Evolutionary conservation across 2,797 vertebrate species (phyloP).

Genomic region (Esox lucius): DNA sequence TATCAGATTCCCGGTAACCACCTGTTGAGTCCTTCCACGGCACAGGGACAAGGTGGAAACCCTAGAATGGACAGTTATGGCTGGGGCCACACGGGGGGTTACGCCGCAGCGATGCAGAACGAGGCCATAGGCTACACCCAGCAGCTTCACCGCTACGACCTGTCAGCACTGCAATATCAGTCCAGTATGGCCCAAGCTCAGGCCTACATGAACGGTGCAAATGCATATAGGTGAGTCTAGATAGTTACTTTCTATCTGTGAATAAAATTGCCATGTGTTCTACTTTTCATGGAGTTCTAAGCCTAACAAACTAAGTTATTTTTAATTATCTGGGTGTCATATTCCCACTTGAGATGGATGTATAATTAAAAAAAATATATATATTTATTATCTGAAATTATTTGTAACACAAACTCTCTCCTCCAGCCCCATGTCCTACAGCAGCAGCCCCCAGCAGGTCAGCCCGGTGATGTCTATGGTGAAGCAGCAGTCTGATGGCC

Average conservation of each 20-base stretch:
- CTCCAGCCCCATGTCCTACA: conserved; percentile 40
- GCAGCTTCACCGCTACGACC: conserved; percentile 53
- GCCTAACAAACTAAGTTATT: too few species aligned
- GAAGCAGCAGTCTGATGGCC: conserved; percentile 30
- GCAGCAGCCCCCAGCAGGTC: conserved; percentile 29
- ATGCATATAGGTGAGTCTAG: conserved; percentile 51
- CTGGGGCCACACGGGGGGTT: conserved; percentile 53
- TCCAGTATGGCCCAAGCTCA: conserved; percentile 49
- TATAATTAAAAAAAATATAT: too few species aligned
- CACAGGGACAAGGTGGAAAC: conserved; percentile 34
- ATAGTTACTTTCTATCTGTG: not conserved
- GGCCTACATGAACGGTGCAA: conserved; percentile 46
- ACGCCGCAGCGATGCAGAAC: conserved; percentile 38
- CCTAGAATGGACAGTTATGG: conserved; percentile 53
- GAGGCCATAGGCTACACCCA: conserved; percentile 48
- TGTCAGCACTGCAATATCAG: conserved; percentile 47
- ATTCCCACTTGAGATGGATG: too few species aligned
- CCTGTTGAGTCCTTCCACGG: conserved; percentile 38
- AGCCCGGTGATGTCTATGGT: conserved; percentile 55
- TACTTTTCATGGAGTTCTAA: not conserved
- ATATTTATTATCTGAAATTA: not conserved
- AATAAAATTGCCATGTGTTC: not conserved
- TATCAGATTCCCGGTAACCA: conserved; percentile 34
- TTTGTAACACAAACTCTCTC: not conserved
- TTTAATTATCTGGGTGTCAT: too few species aligned